Base-by-base conservation (phyloP, 2,797 vertebrate species). In the Menidia menidia region DNA sequence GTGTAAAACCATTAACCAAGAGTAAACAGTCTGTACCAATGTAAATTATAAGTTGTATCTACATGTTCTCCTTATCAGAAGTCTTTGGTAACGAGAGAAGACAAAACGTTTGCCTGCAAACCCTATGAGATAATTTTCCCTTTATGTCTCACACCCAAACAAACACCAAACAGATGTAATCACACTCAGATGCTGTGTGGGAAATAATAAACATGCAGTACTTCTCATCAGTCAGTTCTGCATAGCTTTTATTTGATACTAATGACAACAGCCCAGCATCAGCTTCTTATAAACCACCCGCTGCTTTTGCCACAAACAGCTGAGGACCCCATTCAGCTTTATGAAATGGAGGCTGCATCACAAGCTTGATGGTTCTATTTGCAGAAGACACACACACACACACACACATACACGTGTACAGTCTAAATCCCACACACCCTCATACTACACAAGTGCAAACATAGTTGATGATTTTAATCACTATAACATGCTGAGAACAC, bases 391-490 rank as follows among this genome's bases (percentile, higher is more conserved):
- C 7, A 30, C 32, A 32, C 18, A 50, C 18, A 19, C 18, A 45
- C 44, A 45, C 31, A 47, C 54, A 43, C n/a, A 56, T 9, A 60
- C 25, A 60, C 19, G 41, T 25, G 25, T 12, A 59, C 18, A 52
- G 0, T 10, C 45, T 11, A 53, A 16, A 48, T 45, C 15, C 8
- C 54, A 70, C 60, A 66, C 78, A 71, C 68, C 6, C 65, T 65
- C 18, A 31, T 61, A 48, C 72, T 57, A 60, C 75, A 84, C 54
- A 72, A 75, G 57, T 62, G 61, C 80, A 84, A 77, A 86, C 77
- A 84, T 68, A 84, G 75, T 77, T 87, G 82, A 90, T 89, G 75
- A 81, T 88, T 88, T 87, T 87, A 91, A 91, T 90, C 87, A 89
- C 72, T 62, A 76, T 58, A 88, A 86, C 83, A 86, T 80, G 86